A percentile compares a stretch with the other conserved stretches of the same genome.
Conservation (phyloP, 1,140 invertebrate genomes). For the Calosoma granatense region DNA sequence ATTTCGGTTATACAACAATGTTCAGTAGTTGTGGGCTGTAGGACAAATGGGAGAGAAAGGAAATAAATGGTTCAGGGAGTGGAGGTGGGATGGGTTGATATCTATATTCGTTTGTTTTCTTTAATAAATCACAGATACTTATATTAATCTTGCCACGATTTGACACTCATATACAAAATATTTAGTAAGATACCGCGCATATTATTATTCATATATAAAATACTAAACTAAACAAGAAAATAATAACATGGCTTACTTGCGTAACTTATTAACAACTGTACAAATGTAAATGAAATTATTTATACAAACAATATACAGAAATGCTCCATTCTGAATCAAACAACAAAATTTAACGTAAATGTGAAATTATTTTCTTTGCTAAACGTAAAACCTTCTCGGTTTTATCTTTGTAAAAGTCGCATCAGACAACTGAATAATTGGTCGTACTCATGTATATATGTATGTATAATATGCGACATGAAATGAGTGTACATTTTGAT, state of each 20-base stretch:
- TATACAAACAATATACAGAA: background rate
- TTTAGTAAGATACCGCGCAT: background rate
- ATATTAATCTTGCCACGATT: slow-evolving; percentile 16
- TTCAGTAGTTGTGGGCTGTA: background rate
- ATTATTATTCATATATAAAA: background rate
- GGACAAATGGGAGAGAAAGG: too few species aligned
- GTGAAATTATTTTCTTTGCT: too few species aligned
- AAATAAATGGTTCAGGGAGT: too few species aligned
- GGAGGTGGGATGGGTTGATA: too few species aligned
- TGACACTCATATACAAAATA: background rate
- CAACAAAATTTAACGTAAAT: too few species aligned
- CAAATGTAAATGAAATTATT: background rate
- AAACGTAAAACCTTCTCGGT: too few species aligned
- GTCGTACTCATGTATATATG: too few species aligned
- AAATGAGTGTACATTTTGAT: background rate
- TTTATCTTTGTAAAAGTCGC: too few species aligned
- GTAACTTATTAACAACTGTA: background rate
- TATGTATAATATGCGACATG: background rate
- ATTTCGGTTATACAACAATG: slow-evolving; percentile 19
- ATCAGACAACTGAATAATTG: too few species aligned
- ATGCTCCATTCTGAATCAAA: background rate
- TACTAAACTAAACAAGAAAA: background rate
- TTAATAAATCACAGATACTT: slow-evolving; percentile 33
- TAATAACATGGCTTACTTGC: background rate
- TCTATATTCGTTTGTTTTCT: slow-evolving; percentile 25